phyloP scores from a whole-genome alignment of 1,140 invertebrate genomes.

The Arion vulgaris region DNA sequence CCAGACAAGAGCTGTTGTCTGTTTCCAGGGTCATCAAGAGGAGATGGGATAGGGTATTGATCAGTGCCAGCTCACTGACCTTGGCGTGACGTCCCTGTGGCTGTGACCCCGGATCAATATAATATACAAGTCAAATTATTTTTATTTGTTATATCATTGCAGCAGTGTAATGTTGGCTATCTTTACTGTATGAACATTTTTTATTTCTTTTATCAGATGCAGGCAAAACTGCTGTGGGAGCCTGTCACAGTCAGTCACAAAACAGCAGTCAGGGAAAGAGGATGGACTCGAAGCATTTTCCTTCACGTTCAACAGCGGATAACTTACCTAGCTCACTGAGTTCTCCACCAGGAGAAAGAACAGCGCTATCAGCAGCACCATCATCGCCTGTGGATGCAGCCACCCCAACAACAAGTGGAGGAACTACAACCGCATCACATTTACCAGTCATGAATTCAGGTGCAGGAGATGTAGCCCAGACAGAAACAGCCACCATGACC shows the following conservation, averaged over 20 bases:
- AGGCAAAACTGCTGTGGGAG: constrained; percentile 10
- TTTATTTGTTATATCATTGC: too few relatives aligned
- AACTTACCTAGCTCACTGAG: constrained; percentile 37
- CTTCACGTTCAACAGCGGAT: constrained; percentile 43
- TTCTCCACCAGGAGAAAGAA: constrained; percentile 29
- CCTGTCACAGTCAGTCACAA: constrained; percentile 18
- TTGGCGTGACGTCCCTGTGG: too few relatives aligned
- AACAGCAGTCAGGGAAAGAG: constrained; percentile 24
- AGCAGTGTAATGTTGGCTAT: too few relatives aligned
- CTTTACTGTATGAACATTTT: not conserved
- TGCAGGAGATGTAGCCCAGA: not conserved
- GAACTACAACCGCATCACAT: not conserved
- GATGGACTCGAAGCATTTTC: constrained; percentile 49
- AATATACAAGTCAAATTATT: too few relatives aligned
- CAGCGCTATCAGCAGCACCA: constrained; percentile 10
- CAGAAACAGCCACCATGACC: not conserved
- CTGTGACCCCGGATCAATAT: too few relatives aligned
- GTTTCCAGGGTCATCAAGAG: too few relatives aligned
- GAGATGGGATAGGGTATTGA: too few relatives aligned
- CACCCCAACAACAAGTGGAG: constrained; percentile 5
- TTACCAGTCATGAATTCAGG: not conserved
- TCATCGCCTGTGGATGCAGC: constrained; percentile 8
- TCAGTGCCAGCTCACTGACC: too few relatives aligned
- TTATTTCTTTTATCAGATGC: constrained; percentile 13
- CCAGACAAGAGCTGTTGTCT: too few relatives aligned